phyloP scores from a whole-genome alignment of 2,797 vertebrate species.

The Falco concolor region DNA sequence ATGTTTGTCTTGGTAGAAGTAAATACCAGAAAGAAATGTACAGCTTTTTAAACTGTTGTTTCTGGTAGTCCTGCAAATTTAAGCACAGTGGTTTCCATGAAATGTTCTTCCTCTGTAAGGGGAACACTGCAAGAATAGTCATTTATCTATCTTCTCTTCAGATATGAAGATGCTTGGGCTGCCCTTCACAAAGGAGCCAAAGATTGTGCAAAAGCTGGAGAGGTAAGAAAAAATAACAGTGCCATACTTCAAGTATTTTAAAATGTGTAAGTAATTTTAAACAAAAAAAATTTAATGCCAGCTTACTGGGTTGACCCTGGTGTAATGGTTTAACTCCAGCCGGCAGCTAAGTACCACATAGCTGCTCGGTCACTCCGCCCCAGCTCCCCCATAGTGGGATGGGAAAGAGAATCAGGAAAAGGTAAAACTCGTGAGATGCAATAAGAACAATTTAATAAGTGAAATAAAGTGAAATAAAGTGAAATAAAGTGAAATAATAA shows the following conservation, averaged over 20 bases:
- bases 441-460: too few species aligned
- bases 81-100: background rate
- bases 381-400: too few species aligned
- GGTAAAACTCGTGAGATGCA: too few species aligned
- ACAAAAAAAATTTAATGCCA: background rate
- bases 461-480: too few species aligned
- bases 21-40: background rate
- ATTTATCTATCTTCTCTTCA: slow-evolving; percentile 53
- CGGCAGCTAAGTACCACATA: too few species aligned
- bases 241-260: background rate
- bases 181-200: slow-evolving; percentile 88
- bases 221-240: slow-evolving; percentile 75
- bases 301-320: background rate
- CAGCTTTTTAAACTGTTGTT: background rate
- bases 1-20: background rate
- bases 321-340: too few species aligned
- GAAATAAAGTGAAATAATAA: too few species aligned
- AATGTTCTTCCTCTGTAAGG: background rate
- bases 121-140: background rate
- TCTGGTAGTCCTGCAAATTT: background rate
- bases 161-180: slow-evolving; percentile 94
- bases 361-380: too few species aligned
- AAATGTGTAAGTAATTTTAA: background rate
- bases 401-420: too few species aligned
- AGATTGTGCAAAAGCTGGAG: slow-evolving; percentile 86